phyloP scores from a whole-genome alignment of 92 coral and sea anemone species.

The Micromussa lordhowensis region DNA sequence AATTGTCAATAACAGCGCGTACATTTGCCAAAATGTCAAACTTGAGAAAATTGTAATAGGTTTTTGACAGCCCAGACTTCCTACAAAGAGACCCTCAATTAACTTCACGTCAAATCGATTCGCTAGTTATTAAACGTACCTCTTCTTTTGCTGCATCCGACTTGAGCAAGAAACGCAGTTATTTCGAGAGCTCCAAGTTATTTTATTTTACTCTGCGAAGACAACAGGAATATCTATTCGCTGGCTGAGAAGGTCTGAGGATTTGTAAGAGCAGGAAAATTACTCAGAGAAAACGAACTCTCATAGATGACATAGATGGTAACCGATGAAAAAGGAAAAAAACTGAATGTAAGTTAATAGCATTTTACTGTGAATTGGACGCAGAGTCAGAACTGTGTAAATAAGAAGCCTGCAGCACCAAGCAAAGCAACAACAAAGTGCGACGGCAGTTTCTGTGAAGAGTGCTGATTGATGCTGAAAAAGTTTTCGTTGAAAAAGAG shows the following conservation, averaged over 20 bases:
- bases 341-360: background rate
- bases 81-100: background rate
- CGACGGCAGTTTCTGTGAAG: background rate
- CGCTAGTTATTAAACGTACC: background rate
- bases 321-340: background rate
- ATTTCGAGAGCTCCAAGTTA: background rate
- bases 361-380: background rate
- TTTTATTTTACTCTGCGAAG: background rate
- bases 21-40: background rate
- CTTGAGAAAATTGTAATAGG: background rate
- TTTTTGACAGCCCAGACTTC: slow-evolving; percentile 4
- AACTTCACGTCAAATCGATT: background rate
- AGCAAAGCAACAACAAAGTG: background rate
- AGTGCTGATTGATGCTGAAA: background rate
- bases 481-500: background rate
- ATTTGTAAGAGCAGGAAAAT: background rate
- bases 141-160: background rate
- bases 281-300: background rate
- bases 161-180: background rate
- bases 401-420: background rate
- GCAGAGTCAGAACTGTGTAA: background rate
- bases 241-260: background rate
- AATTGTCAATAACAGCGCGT: slow-evolving; percentile 12
- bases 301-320: background rate
- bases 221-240: background rate